Conservation (phyloP, 1,140 invertebrate genomes). For the Ctenoplectra terminalis region DNA sequence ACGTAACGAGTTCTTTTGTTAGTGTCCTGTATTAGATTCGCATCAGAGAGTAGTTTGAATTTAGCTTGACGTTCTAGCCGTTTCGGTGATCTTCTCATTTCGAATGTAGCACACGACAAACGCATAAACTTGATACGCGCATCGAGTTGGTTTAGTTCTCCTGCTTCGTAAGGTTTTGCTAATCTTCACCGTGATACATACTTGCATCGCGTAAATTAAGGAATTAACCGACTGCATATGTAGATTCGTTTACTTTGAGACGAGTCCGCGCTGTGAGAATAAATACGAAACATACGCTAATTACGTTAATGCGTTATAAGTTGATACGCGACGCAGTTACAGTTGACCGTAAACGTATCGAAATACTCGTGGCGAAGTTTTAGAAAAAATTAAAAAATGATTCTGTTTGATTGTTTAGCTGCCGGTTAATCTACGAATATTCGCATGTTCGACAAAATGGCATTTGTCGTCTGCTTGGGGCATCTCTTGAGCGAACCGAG, state of each 20-base stretch:
- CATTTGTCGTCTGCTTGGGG: conserved; percentile 1
- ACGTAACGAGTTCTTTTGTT: conserved; percentile 21
- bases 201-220: conserved; percentile 55
- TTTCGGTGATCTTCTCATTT: conserved; percentile 8
- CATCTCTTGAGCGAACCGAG: conserved; percentile 48
- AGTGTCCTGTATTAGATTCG: not conserved
- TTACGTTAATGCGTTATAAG: too few species aligned
- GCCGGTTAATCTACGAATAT: not conserved
- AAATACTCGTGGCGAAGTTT: too few species aligned
- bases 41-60: conserved; percentile 29
- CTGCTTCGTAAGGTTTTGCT: conserved; percentile 50
- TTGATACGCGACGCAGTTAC: not conserved
- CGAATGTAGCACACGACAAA: conserved; percentile 35
- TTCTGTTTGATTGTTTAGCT: conserved; percentile 8
- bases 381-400: too few species aligned
- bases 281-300: not conserved
- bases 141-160: conserved; percentile 57
- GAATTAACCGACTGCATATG: conserved; percentile 63
- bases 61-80: not conserved
- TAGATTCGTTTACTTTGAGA: conserved; percentile 53
- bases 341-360: not conserved
- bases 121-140: conserved; percentile 62
- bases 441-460: conserved; percentile 2
- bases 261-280: conserved; percentile 26
- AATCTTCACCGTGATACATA: conserved; percentile 56